Evolutionary conservation across 2,888 invertebrate genomes (phyloP).

Genomic region (Doris montereyensis): DNA sequence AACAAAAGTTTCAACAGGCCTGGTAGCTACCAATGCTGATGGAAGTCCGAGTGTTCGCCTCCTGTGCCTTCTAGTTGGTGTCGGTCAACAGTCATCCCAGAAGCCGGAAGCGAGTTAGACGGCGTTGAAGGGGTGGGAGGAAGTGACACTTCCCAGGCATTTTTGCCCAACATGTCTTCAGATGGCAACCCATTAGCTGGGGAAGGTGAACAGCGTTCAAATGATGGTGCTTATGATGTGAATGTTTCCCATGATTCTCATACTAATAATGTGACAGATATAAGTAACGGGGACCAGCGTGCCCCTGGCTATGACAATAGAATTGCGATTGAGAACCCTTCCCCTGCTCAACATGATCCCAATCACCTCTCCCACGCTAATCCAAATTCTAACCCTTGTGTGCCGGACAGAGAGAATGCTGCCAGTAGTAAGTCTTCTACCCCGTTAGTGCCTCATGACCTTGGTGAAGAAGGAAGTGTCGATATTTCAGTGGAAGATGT

Average conservation of each 20-base stretch:
- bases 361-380: neutral
- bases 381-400: neutral
- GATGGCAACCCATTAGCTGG: conserved; percentile 14
- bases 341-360: neutral
- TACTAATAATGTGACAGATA: neutral
- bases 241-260: neutral
- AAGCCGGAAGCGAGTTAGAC: neutral
- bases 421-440: neutral
- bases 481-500: neutral
- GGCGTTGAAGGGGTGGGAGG: neutral
- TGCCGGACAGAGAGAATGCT: neutral
- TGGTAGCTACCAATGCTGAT: conserved; percentile 39
- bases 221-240: conserved; percentile 1
- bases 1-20: conserved; percentile 38
- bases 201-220: neutral
- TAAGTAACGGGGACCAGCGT: neutral
- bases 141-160: neutral
- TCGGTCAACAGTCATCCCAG: neutral
- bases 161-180: conserved; percentile 40
- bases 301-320: too few species aligned
- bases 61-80: conserved; percentile 36
- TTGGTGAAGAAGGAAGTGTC: neutral
- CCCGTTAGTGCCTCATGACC: neutral
- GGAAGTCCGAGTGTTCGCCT: conserved; percentile 39
- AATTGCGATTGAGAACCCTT: neutral